These are phyloP conservation scores for Cyphomyrus discorhynchus DNA, from an alignment of 2,113 vertebrate genomes.

Conservation along the genomic window DNA sequence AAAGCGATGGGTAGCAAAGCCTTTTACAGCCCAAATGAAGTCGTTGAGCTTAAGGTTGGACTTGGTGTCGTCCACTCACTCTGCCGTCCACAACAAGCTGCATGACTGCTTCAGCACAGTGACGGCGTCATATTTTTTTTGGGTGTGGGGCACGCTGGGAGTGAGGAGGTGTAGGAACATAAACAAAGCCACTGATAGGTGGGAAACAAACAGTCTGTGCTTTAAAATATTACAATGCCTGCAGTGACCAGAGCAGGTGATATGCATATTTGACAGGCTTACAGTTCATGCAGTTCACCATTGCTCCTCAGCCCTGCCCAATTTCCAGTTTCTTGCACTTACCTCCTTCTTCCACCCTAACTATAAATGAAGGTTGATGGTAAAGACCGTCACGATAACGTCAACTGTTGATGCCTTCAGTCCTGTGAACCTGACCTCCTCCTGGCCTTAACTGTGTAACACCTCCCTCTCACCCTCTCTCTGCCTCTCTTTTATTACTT, in stretches of 20 bases:
- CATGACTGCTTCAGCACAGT: slow-evolving; percentile 66
- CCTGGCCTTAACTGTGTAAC: slow-evolving; percentile 25
- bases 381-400: slow-evolving; percentile 60
- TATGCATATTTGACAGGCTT: slow-evolving; percentile 62
- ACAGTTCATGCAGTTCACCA: slow-evolving; percentile 63
- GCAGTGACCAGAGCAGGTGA: slow-evolving; percentile 62
- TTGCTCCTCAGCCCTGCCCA: slow-evolving; percentile 19
- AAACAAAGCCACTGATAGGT: slow-evolving; percentile 33
- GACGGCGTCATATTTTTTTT: slow-evolving; percentile 50
- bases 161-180: slow-evolving; percentile 34
- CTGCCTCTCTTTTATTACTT: neutral
- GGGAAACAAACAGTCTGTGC: slow-evolving; percentile 31
- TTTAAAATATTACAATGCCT: slow-evolving; percentile 49
- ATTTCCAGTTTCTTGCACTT: slow-evolving; percentile 43
- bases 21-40: slow-evolving; percentile 68
- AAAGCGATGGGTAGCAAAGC: slow-evolving; percentile 55
- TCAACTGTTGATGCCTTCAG: slow-evolving; percentile 63
- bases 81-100: slow-evolving; percentile 59
- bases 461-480: slow-evolving; percentile 11
- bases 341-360: slow-evolving; percentile 57
- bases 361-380: slow-evolving; percentile 50
- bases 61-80: slow-evolving; percentile 55
- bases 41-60: slow-evolving; percentile 55
- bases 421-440: slow-evolving; percentile 42
- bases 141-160: slow-evolving; percentile 32